These are phyloP conservation scores for Peromyscus melanophrys DNA, from an alignment of 2,797 vertebrate species.

Conservation along the genomic window DNA sequence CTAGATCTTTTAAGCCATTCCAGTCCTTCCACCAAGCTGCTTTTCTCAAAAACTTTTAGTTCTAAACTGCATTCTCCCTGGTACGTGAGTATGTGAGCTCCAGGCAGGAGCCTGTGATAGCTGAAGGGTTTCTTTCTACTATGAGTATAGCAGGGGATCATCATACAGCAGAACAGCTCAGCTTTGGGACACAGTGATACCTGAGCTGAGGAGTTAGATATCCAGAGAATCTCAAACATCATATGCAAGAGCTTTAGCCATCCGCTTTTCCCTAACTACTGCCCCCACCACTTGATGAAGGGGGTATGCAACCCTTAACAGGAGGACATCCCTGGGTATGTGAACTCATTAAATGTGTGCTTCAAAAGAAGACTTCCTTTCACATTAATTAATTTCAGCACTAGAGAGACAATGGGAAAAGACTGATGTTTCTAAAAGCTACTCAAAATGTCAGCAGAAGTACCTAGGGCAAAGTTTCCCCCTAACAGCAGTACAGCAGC, in stretches of 20 bases:
- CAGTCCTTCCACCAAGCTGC: background rate
- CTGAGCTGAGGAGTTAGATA: background rate
- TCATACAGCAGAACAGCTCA: background rate
- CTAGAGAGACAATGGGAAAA: slow-evolving; percentile 24
- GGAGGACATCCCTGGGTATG: background rate
- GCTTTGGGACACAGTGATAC: background rate
- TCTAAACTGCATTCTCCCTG: background rate
- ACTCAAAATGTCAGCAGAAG: slow-evolving; percentile 33
- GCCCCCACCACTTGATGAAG: background rate
- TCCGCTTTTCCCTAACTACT: background rate
- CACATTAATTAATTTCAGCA: slow-evolving; percentile 30
- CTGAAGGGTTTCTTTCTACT: background rate
- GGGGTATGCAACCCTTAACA: background rate
- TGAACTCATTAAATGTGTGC: background rate
- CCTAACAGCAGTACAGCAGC: background rate
- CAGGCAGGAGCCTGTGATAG: background rate
- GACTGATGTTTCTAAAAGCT: background rate
- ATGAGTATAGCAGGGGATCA: no score
- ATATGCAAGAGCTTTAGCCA: background rate
- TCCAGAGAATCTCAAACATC: background rate
- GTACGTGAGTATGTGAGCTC: background rate
- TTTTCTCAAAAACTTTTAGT: background rate
- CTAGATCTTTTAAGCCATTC: background rate
- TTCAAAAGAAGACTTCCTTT: slow-evolving; percentile 22
- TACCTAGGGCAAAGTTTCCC: background rate